Evolutionary conservation across 2,113 vertebrate species (phyloP).

Genomic region (Leucopsar rothschildi): DNA sequence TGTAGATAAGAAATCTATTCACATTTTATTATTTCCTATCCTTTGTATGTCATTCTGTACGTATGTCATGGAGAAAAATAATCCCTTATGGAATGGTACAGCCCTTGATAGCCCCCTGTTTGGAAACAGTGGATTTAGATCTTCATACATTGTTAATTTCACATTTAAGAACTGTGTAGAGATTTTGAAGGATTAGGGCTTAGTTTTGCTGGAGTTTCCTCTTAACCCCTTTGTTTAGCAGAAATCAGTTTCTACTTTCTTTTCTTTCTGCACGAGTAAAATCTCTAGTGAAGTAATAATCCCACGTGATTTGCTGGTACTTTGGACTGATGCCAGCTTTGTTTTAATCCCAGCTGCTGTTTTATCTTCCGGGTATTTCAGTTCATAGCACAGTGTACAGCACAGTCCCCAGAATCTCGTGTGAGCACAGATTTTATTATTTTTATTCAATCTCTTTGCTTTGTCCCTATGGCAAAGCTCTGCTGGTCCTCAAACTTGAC

Average conservation of each 20-base stretch:
- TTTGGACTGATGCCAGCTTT: conserved; percentile 41
- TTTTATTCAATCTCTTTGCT: not conserved
- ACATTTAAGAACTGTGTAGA: not conserved
- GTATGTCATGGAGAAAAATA: not conserved
- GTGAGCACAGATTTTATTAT: not conserved
- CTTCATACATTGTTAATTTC: not conserved
- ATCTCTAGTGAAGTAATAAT: conserved; percentile 29
- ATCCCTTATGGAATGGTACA: not conserved
- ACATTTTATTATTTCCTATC: not conserved
- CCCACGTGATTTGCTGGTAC: conserved; percentile 35
- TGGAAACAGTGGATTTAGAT: not conserved
- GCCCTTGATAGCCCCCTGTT: not conserved
- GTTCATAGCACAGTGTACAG: not conserved
- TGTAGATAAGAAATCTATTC: not conserved
- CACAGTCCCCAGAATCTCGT: not conserved
- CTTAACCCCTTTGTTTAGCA: not conserved
- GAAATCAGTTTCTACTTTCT: conserved; percentile 8
- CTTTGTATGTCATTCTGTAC: not conserved
- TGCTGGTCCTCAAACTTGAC: conserved; percentile 35
- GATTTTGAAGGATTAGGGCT: not conserved
- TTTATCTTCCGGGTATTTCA: conserved; percentile 33
- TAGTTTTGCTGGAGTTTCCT: not conserved
- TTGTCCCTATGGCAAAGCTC: conserved; percentile 25
- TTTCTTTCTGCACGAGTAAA: conserved; percentile 20
- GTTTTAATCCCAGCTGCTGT: conserved; percentile 53